Evolutionary conservation across 2,797 vertebrate species (phyloP), one percentile per base, ranked within the genome.

Genomic region (Pampus argenteus): DNA sequence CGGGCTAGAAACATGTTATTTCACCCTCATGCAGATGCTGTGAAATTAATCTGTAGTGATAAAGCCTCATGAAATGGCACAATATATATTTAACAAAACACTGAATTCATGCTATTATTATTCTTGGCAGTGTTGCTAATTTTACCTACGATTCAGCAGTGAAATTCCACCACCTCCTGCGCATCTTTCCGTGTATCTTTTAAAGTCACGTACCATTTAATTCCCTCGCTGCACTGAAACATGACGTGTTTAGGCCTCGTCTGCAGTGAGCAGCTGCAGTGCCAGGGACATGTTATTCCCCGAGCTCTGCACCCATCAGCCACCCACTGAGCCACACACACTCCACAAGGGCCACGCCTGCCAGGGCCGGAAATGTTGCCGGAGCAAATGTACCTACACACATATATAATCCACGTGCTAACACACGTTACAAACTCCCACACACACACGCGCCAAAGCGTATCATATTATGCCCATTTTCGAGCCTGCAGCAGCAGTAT

Each of bases 261-360:
- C 64, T 85, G 85, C 76, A 74, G 83, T 55, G 86, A 87, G 81
- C 88, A 88, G 91, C 88, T 86, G 90, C 76, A 54, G 50, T 18
- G 67, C 82, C 66, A 36, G 64, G 29, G 74, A 86, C 48, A 51
- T 47, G 64, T 81, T 83, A 70, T 83, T 69, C 84, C 79, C 86
- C 0, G 50, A 76, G 82, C 81, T 50, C 47, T 9, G 36, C 84
- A 70, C 59, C 81, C 84, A 89, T 89, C 83, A 88, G 71, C 88
- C 89, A 84, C 86, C 88, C 86, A 85, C 80, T 5, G 85, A 82
- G 82, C 74, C 85, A 47, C 71, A 56, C 71, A 56, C 67, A 57
- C 70, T 61, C 50, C 73, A 67, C 83, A 54, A 10, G 61, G 81
- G 72, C 66, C 68, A 59, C 77, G 79, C 79, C 86, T 74, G 81